Evolutionary conservation across 2,113 vertebrate genomes (phyloP).

Genomic region (Anarrhichthys ocellatus): DNA sequence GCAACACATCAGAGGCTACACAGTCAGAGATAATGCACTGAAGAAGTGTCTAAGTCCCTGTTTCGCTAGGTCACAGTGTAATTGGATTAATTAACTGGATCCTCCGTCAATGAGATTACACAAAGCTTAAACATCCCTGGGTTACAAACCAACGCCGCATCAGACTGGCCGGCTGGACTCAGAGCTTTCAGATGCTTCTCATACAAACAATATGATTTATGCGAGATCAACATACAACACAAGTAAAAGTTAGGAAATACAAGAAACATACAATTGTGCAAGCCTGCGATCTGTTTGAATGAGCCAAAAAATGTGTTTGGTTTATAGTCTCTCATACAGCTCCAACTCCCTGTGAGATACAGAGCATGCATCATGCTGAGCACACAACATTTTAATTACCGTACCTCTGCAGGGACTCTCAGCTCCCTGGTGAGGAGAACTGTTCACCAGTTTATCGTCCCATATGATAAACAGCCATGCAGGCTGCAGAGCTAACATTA

Average conservation of each 20-base stretch:
- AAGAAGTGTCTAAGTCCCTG: constrained; percentile 7
- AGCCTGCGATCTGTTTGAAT: background rate
- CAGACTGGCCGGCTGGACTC: background rate
- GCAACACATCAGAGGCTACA: background rate
- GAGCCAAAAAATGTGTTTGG: background rate
- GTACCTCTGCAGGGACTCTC: constrained; percentile 59
- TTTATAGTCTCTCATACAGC: background rate
- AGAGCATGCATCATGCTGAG: constrained; percentile 68
- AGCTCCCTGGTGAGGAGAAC: constrained; percentile 63
- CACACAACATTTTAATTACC: constrained; percentile 81
- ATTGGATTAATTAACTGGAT: constrained; percentile 80
- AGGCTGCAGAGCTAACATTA: constrained; percentile 34
- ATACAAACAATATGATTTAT: constrained; percentile 13
- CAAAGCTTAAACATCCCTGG: constrained; percentile 57
- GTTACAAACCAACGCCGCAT: constrained; percentile 23
- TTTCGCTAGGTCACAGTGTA: constrained; percentile 47
- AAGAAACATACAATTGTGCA: background rate
- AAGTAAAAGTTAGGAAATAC: background rate
- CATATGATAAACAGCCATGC: constrained; percentile 65
- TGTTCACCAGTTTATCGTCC: constrained; percentile 65
- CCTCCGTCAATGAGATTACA: constrained; percentile 75
- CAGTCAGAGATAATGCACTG: background rate
- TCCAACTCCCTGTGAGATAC: constrained; percentile 49
- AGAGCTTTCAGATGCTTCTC: background rate
- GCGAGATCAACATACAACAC: background rate